Evolutionary conservation across 2,888 invertebrate genomes (phyloP).

Genomic region (Ormyrus labotus): DNA sequence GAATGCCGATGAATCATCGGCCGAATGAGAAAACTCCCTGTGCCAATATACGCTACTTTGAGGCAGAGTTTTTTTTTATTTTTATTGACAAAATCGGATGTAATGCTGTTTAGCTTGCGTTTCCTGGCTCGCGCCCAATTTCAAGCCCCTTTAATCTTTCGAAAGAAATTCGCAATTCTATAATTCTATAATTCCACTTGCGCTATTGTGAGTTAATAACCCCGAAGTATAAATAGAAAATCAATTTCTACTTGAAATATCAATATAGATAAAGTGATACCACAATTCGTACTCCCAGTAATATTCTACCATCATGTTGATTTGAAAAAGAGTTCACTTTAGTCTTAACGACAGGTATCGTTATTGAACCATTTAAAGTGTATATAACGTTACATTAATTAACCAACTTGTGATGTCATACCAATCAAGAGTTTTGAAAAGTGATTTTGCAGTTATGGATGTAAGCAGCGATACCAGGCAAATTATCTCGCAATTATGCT

Average conservation of each 20-base stretch:
- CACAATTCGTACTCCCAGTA: too few species aligned
- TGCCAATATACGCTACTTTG: conserved; percentile 26
- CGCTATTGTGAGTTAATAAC: neutral
- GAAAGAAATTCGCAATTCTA: conserved; percentile 14
- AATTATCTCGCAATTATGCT: conserved; percentile 43
- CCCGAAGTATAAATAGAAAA: too few species aligned
- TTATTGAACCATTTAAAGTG: too few species aligned
- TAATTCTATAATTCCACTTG: neutral
- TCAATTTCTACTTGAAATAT: too few species aligned
- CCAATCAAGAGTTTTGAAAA: too few species aligned
- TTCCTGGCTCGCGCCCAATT: neutral
- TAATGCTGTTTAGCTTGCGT: conserved; percentile 28
- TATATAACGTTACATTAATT: too few species aligned
- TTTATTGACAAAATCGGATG: conserved; percentile 32
- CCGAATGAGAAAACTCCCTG: conserved; percentile 30
- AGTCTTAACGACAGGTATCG: too few species aligned
- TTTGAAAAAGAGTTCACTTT: too few species aligned
- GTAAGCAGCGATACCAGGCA: conserved; percentile 12
- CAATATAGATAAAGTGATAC: too few species aligned
- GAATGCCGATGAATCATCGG: conserved; percentile 57
- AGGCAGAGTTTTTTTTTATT: conserved; percentile 9
- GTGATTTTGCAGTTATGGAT: neutral
- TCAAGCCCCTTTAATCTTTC: neutral
- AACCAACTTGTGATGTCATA: too few species aligned
- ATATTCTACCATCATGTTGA: too few species aligned